Percentiles rank a stretch among this genome's conserved stretches.
phyloP scores from a whole-genome alignment of 2,888 invertebrate species.

The Brenthis hecate region DNA sequence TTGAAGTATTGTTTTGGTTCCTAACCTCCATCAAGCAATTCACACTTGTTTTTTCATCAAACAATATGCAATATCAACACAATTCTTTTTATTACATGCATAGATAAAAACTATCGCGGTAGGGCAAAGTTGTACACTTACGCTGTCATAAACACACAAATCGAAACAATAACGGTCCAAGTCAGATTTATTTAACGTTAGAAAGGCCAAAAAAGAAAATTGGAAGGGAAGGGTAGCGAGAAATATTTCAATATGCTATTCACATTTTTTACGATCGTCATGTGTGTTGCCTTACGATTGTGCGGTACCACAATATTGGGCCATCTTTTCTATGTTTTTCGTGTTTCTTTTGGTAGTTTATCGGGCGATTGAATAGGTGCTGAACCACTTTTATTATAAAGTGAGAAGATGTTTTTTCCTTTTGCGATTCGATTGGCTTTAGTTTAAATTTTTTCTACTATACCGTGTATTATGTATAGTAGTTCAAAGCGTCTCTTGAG shows the following conservation, averaged over 20 bases:
- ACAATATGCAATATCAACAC: too few species aligned
- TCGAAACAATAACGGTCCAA: conserved; percentile 52
- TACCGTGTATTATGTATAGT: background rate
- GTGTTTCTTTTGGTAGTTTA: conserved; percentile 56
- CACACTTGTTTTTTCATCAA: too few species aligned
- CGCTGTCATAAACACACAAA: conserved; percentile 31
- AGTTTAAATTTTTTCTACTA: background rate
- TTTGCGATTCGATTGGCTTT: conserved; percentile 1
- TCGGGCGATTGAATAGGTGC: conserved; percentile 44
- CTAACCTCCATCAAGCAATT: too few species aligned
- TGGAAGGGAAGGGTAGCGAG: conserved; percentile 71
- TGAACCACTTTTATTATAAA: conserved; percentile 19
- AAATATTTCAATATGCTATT: conserved; percentile 80
- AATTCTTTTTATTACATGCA: background rate
- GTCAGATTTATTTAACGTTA: conserved; percentile 70
- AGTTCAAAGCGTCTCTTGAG: too few species aligned
- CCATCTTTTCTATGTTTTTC: conserved; percentile 56
- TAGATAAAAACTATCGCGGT: background rate
- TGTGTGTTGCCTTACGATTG: conserved; percentile 71
- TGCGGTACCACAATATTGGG: conserved; percentile 69
- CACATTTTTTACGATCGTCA: conserved; percentile 77
- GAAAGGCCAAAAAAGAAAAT: conserved; percentile 66
- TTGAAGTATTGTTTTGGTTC: too few species aligned
- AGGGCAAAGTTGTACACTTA: conserved; percentile 22
- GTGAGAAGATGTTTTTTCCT: conserved; percentile 9